Percentiles rank a stretch among this genome's conserved stretches.
Conservation (phyloP, 1,140 invertebrate species). For the Chrysomallon squamiferum region DNA sequence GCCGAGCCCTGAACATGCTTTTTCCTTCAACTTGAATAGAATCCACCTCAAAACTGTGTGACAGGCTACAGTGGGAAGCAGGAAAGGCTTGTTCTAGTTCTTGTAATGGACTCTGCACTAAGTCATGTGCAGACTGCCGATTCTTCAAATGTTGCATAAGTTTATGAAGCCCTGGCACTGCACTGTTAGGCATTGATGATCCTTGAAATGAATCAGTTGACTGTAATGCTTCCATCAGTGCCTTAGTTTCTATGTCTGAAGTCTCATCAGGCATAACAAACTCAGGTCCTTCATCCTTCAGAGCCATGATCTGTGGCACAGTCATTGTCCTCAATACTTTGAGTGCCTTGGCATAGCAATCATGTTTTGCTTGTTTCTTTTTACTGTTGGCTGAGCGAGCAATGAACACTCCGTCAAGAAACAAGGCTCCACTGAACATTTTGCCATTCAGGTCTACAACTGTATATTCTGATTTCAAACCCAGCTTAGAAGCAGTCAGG, state of each 20-base stretch:
- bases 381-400: constrained; percentile 33
- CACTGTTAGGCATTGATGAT: not conserved
- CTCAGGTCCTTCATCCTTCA: not conserved
- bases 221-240: too few species aligned
- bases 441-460: constrained; percentile 36
- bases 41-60: constrained; percentile 30
- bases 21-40: constrained; percentile 20
- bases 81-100: constrained; percentile 32
- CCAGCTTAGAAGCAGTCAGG: constrained; percentile 36
- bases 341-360: constrained; percentile 38
- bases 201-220: too few species aligned
- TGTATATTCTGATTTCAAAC: constrained; percentile 29
- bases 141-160: constrained; percentile 25
- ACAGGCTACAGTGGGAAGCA: constrained; percentile 29
- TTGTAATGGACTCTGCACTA: constrained; percentile 15
- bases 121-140: constrained; percentile 19
- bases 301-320: constrained; percentile 34
- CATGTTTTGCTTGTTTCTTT: constrained; percentile 47
- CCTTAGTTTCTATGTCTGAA: too few species aligned
- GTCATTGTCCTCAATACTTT: constrained; percentile 31
- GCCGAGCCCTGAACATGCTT: constrained; percentile 5
- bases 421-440: constrained; percentile 39
- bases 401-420: constrained; percentile 29
- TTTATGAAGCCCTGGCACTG: constrained; percentile 15
- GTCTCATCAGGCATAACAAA: too few species aligned